Conservation (phyloP, 2,113 vertebrate species). For the Alexandromys fortis region DNA sequence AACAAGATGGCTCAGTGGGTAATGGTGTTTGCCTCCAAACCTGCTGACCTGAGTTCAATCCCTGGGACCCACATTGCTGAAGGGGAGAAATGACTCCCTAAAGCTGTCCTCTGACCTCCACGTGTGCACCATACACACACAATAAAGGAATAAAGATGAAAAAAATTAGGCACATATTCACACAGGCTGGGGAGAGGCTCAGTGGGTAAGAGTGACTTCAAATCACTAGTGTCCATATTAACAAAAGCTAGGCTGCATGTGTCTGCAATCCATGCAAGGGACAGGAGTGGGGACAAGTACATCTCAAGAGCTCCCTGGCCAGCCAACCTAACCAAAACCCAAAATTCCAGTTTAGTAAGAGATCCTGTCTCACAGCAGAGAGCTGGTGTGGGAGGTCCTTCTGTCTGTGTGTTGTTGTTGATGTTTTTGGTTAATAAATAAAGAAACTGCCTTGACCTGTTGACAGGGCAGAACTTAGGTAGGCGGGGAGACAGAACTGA, state of each 20-base stretch:
- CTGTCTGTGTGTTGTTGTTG: too few species aligned
- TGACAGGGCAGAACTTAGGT: too few species aligned
- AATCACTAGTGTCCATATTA: neutral
- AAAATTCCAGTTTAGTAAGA: neutral
- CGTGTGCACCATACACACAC: neutral
- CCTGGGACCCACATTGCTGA: neutral
- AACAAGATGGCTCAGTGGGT: neutral
- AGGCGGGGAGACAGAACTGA: too few species aligned
- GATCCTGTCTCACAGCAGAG: neutral
- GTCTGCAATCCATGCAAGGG: neutral
- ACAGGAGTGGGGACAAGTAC: neutral
- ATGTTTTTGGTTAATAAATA: too few species aligned
- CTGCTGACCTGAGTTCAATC: neutral
- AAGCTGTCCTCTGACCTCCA: neutral
- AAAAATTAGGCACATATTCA: neutral
- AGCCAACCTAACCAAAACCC: neutral
- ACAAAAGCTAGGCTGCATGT: neutral
- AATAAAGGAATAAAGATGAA: neutral
- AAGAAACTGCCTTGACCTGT: too few species aligned
- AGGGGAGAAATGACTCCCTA: neutral
- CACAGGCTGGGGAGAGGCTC: neutral
- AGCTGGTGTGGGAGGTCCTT: too few species aligned
- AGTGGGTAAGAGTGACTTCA: neutral
- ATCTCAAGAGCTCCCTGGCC: neutral
- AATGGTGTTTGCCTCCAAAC: neutral